phyloP scores from a whole-genome alignment of 1,140 invertebrate species.

The Parapsyche elsis region DNA sequence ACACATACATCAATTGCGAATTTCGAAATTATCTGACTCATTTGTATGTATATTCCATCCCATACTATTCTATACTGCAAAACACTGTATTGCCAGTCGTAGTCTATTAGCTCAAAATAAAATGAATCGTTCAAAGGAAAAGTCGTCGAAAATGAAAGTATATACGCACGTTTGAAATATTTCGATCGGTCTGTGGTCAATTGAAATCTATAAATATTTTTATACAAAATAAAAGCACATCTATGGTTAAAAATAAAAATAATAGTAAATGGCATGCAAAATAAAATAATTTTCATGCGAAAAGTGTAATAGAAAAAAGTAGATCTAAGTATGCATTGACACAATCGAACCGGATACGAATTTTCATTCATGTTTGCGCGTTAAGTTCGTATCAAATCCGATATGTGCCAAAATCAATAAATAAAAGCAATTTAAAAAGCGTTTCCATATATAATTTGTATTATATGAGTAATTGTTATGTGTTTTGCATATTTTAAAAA shows the following conservation, averaged over 20 bases:
- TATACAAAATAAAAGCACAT: not conserved
- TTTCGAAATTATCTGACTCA: not conserved
- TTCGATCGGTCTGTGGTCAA: no score
- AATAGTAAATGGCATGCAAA: constrained; percentile 6
- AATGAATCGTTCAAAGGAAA: no score
- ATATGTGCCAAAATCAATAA: not conserved
- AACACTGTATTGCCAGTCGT: no score
- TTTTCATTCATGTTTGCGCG: not conserved
- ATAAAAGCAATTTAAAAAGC: constrained; percentile 2
- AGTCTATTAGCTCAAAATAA: no score
- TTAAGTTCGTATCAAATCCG: not conserved
- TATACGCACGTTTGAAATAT: no score
- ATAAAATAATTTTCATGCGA: not conserved
- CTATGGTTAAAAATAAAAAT: not conserved
- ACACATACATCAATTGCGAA: constrained; percentile 7
- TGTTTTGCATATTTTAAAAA: not conserved
- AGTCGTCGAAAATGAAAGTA: no score
- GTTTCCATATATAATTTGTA: no score
- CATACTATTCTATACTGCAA: no score
- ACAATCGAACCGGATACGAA: not conserved
- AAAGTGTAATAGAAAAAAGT: not conserved
- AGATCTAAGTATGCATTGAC: not conserved
- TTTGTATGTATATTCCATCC: no score
- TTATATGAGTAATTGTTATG: not conserved
- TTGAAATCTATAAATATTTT: no score